Conservation (phyloP, 2,888 invertebrate genomes). For the Lasioglossum marginatum region DNA sequence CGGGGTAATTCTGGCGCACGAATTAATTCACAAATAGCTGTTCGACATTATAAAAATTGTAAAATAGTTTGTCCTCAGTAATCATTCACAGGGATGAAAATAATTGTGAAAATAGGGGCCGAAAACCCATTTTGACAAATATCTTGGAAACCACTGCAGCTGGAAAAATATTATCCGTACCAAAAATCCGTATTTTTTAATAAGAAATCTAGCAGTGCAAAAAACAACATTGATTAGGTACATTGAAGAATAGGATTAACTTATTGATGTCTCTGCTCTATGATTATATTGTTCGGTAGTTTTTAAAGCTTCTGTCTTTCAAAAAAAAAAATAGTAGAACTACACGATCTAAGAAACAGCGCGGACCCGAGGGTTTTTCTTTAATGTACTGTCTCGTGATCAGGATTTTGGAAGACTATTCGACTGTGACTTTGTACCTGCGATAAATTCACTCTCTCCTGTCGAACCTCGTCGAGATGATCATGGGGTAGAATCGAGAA, state of each 20-base stretch:
- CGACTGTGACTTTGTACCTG: conserved; percentile 74
- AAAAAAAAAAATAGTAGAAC: too few species aligned
- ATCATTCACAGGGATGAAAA: neutral
- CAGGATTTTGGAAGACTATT: neutral
- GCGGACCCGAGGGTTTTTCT: too few species aligned
- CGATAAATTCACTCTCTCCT: conserved; percentile 80
- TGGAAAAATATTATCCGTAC: neutral
- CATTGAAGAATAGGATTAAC: too few species aligned
- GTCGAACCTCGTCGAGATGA: conserved; percentile 82
- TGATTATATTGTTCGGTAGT: too few species aligned
- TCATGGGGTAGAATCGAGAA: conserved; percentile 75
- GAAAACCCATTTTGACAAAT: neutral
- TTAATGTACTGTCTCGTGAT: neutral
- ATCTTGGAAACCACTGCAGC: neutral
- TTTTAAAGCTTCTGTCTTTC: too few species aligned
- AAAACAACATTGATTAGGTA: neutral
- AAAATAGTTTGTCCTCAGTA: neutral
- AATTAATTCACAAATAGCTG: neutral
- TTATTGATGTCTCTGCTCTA: too few species aligned
- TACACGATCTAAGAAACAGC: too few species aligned
- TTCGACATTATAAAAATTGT: neutral
- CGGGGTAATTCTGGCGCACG: neutral
- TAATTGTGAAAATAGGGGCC: neutral
- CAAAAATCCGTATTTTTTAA: neutral
- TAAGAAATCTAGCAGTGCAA: neutral